Percentiles rank a stretch among this genome's conserved stretches.
Evolutionary conservation across 2,113 vertebrate genomes (phyloP).

Genomic region (Tupaia chinensis): DNA sequence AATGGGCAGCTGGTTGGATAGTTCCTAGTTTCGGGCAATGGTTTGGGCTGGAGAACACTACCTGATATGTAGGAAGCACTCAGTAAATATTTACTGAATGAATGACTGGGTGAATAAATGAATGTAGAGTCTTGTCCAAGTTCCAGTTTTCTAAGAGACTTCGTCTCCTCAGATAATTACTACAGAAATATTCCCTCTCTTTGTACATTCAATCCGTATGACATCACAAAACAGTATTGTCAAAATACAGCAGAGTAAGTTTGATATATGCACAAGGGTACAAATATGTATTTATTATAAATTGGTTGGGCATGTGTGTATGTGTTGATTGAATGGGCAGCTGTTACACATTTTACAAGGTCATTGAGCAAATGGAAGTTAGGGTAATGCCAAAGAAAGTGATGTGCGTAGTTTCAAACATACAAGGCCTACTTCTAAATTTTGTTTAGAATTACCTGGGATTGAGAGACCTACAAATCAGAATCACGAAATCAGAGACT

Average conservation of each 20-base stretch:
- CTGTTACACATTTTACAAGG: slow-evolving; percentile 10
- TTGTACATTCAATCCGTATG: neutral
- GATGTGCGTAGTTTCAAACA: neutral
- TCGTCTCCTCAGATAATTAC: neutral
- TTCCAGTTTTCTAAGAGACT: neutral
- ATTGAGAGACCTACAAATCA: neutral
- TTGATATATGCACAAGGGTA: neutral
- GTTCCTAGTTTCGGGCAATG: neutral
- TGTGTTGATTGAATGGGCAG: neutral
- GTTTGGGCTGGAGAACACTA: neutral
- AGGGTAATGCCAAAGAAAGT: neutral
- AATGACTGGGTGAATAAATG: neutral
- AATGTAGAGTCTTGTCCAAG: neutral
- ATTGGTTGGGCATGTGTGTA: neutral
- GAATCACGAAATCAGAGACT: neutral
- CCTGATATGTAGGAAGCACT: neutral
- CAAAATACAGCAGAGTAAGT: neutral
- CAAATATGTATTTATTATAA: neutral
- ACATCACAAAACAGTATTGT: neutral
- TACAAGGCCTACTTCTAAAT: neutral
- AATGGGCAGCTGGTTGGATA: neutral
- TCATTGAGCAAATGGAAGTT: neutral
- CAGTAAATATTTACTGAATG: neutral
- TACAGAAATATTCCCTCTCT: neutral
- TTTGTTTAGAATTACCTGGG: slow-evolving; percentile 17